These are phyloP conservation scores for Zaprionus lineosus DNA, from an alignment of 2,888 invertebrate genomes.

Conservation along the genomic window DNA sequence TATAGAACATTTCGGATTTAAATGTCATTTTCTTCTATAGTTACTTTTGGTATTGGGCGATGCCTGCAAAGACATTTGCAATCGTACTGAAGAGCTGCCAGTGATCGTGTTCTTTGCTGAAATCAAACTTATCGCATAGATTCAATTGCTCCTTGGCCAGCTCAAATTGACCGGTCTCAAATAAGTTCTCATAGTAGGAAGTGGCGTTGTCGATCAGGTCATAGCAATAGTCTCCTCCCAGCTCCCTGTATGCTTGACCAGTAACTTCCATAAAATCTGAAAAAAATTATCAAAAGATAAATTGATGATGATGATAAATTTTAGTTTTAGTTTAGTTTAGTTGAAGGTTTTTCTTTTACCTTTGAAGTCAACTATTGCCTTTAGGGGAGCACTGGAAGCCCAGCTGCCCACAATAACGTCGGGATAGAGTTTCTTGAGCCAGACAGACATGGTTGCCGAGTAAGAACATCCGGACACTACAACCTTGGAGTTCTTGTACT, in stretches of 20 bases:
- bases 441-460: slow-evolving; percentile 86
- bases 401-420: slow-evolving; percentile 85
- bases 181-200: slow-evolving; percentile 50
- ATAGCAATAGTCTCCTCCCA: slow-evolving; percentile 67
- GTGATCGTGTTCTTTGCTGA: slow-evolving; percentile 46
- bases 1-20: no score
- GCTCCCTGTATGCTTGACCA: slow-evolving; percentile 51
- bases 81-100: slow-evolving; percentile 68
- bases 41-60: slow-evolving; percentile 72
- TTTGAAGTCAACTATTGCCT: slow-evolving; percentile 85
- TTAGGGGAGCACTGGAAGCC: slow-evolving; percentile 86
- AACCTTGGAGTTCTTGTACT: slow-evolving; percentile 76
- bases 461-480: slow-evolving; percentile 86
- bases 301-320: no score
- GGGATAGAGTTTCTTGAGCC: slow-evolving; percentile 86
- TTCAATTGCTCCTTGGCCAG: slow-evolving; percentile 56
- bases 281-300: no score
- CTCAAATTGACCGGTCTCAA: slow-evolving; percentile 34
- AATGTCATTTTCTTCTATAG: no score
- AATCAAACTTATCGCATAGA: slow-evolving; percentile 64
- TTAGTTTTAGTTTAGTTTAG: background rate
- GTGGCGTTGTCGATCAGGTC: slow-evolving; percentile 62
- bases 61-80: slow-evolving; percentile 63
- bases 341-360: no score
- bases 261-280: slow-evolving; percentile 69